Conservation (phyloP, 2,888 invertebrate genomes). For the Drosophila seclusa region DNA sequence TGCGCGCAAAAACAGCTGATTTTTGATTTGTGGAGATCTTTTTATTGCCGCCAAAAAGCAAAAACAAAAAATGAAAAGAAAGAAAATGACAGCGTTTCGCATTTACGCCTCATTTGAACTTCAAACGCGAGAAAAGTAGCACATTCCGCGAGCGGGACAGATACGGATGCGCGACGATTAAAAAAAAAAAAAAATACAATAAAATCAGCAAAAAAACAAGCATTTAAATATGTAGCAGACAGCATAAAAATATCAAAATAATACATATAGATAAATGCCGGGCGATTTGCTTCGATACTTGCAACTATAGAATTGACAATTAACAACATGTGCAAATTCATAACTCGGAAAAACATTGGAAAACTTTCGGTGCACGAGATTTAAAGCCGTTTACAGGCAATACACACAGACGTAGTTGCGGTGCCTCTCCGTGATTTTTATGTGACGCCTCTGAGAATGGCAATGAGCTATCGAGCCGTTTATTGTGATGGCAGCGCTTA, state of each 20-base stretch:
- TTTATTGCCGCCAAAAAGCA: slow-evolving; percentile 48
- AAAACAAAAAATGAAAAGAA: slow-evolving; percentile 14
- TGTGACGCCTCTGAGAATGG: slow-evolving; percentile 16
- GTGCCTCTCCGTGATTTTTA: slow-evolving; percentile 12
- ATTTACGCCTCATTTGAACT: slow-evolving; percentile 75
- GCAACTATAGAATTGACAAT: slow-evolving; percentile 1
- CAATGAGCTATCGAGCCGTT: slow-evolving; percentile 29
- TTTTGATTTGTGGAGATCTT: slow-evolving; percentile 53
- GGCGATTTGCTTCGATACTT: slow-evolving; percentile 2
- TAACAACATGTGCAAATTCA: slow-evolving; percentile 14
- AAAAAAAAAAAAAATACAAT: slow-evolving; percentile 12
- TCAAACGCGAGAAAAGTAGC: slow-evolving; percentile 80
- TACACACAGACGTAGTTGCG: not conserved
- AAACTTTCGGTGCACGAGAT: slow-evolving; percentile 21
- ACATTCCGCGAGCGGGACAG: slow-evolving; percentile 46
- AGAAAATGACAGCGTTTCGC: slow-evolving; percentile 61
- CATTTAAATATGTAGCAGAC: slow-evolving; percentile 24
- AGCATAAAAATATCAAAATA: slow-evolving; percentile 9
- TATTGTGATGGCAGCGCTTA: slow-evolving; percentile 31
- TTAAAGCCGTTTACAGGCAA: slow-evolving; percentile 15
- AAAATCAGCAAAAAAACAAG: slow-evolving; percentile 13
- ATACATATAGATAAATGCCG: not conserved
- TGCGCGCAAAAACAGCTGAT: slow-evolving; percentile 47
- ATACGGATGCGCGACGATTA: slow-evolving; percentile 58
- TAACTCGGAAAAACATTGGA: not conserved